These are phyloP conservation scores for Xylocopa sonorina DNA, from an alignment of 1,140 invertebrate species.

Conservation along the genomic window DNA sequence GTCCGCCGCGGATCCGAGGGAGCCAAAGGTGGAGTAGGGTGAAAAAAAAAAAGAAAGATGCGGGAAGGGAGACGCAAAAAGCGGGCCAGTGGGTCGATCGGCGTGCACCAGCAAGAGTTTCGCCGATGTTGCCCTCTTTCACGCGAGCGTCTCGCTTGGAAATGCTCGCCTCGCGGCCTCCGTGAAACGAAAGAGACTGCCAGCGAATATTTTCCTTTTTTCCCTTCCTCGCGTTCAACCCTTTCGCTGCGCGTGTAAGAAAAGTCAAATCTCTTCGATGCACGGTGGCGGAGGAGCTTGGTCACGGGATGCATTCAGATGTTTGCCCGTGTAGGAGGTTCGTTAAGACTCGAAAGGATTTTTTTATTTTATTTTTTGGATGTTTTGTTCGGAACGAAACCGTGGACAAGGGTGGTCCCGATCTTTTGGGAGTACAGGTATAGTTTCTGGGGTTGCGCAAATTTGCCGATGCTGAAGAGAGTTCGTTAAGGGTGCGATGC, in stretches of 20 bases:
- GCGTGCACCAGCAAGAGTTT: background rate
- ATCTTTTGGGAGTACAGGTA: no score
- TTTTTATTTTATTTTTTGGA: background rate
- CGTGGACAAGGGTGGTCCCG: background rate
- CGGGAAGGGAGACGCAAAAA: constrained; percentile 21
- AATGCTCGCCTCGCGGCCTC: background rate
- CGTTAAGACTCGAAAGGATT: background rate
- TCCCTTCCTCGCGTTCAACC: background rate
- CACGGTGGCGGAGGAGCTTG: background rate
- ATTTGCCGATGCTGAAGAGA: no score
- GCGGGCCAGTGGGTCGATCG: constrained; percentile 36
- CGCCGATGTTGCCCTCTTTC: background rate
- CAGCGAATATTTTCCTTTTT: background rate
- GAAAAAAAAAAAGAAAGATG: background rate
- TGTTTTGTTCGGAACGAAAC: background rate
- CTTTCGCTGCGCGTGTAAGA: no score
- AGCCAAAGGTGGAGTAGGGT: background rate
- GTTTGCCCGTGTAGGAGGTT: background rate
- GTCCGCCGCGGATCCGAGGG: constrained; percentile 31
- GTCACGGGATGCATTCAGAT: background rate
- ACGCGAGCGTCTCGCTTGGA: background rate
- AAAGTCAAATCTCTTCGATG: background rate
- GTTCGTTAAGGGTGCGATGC: no score
- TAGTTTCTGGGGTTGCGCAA: background rate
- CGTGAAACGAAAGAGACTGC: background rate